These are phyloP conservation scores for Nemapogon koenigi DNA, from an alignment of 2,888 invertebrate species.

Conservation along the genomic window DNA sequence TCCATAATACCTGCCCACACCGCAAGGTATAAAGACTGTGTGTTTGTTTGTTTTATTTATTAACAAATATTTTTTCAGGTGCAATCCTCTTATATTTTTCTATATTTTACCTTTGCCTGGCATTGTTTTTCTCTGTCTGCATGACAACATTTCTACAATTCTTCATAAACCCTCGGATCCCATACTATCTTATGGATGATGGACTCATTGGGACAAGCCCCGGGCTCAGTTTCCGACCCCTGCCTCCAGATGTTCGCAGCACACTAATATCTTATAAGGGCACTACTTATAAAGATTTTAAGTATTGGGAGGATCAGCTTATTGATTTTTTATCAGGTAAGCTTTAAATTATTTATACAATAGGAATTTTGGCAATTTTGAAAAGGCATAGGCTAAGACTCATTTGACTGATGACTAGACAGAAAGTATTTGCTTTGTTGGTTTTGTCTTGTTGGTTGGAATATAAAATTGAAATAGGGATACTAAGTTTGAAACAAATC, in stretches of 20 bases:
- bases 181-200: slow-evolving; percentile 82
- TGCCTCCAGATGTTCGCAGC: slow-evolving; percentile 90
- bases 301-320: slow-evolving; percentile 81
- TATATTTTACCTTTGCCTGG: slow-evolving; percentile 88
- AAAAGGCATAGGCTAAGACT: neutral
- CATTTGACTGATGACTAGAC: neutral
- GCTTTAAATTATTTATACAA: slow-evolving; percentile 23
- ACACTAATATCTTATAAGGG: slow-evolving; percentile 95
- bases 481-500: too few relatives aligned
- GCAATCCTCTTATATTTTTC: slow-evolving; percentile 93
- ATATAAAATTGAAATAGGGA: too few relatives aligned
- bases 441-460: too few relatives aligned
- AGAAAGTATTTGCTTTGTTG: too few relatives aligned
- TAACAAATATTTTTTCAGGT: slow-evolving; percentile 67
- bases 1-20: too few relatives aligned
- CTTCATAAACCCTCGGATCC: slow-evolving; percentile 84
- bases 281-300: slow-evolving; percentile 75
- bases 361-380: too few relatives aligned
- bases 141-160: slow-evolving; percentile 93
- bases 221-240: slow-evolving; percentile 93
- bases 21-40: too few relatives aligned
- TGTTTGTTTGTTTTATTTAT: too few relatives aligned
- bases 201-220: slow-evolving; percentile 94
- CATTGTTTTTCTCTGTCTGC: slow-evolving; percentile 88
- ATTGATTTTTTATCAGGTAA: slow-evolving; percentile 81